Base-by-base conservation (phyloP, 2,113 vertebrate species). In the Aptenodytes patagonicus region DNA sequence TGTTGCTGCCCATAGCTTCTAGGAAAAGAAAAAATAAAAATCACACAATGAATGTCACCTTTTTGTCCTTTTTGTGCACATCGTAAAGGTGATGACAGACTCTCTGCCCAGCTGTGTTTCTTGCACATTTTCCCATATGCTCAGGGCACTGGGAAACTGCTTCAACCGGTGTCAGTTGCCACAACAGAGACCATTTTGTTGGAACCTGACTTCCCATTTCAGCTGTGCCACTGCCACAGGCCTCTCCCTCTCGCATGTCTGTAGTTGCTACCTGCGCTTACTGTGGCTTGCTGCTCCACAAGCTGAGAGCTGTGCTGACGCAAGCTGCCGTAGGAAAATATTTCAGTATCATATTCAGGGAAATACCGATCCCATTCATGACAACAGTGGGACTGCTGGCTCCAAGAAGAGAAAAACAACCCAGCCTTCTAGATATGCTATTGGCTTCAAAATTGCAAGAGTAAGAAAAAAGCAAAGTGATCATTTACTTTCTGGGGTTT, bases 171-270 rank as follows among this genome's bases (percentile, higher is more conserved):
- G 18, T 40, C 58, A 89, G 22, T 17, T 58, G 34, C 24, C 38
- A 83, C 52, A 72, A 28, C 21, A 80, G n/a, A 71, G 21, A 8
- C 34, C 1, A 0, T 64, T 82, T 51, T 62, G 3, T 49, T 44
- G 38, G 69, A 84, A 38, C 6, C 4, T 2, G 2, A 6, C 19
- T 89, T 55, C 26, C 20, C 11, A 7, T 49, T 73, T 51, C 60
- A 47, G 22, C 26, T 18, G 17, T 11, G 32, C 13, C 0, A 0
- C 49, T 17, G 28, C 31, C 62, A 34, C 0, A 0, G 31, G 62
- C 83, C 21, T 46, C 40, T 70, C 42, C 20, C 22, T 60, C n/a
- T 46, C 10, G 0, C 4, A 0, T 7, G 10, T 29, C 57, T 55
- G 19, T n/a, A 73, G 87, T 46, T 38, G 42, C 29, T 70, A 57